Evolutionary conservation across 1,140 invertebrate genomes (phyloP).

Genomic region (Drosophila grimshawi): DNA sequence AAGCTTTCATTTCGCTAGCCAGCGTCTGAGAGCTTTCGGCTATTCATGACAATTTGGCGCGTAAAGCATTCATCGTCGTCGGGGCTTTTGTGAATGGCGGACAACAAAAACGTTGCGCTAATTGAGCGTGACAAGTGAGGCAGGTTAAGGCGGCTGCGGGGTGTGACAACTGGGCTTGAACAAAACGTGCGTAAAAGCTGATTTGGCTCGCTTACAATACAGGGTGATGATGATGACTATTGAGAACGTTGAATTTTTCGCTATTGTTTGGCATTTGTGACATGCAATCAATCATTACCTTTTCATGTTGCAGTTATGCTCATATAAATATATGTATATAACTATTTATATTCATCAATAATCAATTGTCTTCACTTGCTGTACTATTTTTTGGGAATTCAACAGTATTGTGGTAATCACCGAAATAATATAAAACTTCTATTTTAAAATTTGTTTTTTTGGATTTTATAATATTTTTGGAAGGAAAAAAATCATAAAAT

Average conservation of each 20-base stretch:
- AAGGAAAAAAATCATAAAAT: too few species aligned
- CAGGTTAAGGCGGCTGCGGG: not conserved
- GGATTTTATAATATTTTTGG: too few species aligned
- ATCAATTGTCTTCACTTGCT: too few species aligned
- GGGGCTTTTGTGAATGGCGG: conserved; percentile 71
- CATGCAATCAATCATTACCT: conserved; percentile 25
- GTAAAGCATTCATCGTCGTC: conserved; percentile 11
- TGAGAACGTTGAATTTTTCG: conserved; percentile 36
- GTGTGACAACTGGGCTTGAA: conserved; percentile 20
- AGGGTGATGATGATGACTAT: conserved; percentile 49
- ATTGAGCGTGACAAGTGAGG: conserved; percentile 47
- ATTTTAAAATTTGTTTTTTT: too few species aligned
- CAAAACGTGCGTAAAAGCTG: conserved; percentile 63
- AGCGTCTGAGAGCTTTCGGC: conserved; percentile 46
- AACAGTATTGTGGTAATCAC: too few species aligned
- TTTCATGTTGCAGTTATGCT: too few species aligned
- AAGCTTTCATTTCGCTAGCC: conserved; percentile 16
- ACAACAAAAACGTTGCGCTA: conserved; percentile 46
- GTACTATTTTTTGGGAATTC: too few species aligned
- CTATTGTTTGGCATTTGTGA: conserved; percentile 39
- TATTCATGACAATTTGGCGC: conserved; percentile 48
- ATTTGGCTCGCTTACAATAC: conserved; percentile 41
- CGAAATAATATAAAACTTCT: too few species aligned
- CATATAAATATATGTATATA: too few species aligned
- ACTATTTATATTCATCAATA: too few species aligned